Conservation (phyloP, 2,888 invertebrate genomes). For the Standfussiana lucernea region DNA sequence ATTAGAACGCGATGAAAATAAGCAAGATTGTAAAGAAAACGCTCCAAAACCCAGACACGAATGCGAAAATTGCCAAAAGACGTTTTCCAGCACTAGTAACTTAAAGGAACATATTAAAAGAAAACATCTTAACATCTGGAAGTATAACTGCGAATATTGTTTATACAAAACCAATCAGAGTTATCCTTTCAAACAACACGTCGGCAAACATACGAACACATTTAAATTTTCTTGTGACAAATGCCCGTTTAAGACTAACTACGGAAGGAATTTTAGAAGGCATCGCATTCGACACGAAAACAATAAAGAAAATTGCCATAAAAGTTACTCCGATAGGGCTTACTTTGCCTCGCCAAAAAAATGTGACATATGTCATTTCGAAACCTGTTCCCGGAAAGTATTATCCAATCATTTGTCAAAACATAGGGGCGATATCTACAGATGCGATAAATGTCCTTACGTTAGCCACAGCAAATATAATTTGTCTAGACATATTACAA, state of each 20-base stretch:
- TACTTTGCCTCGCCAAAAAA: background rate
- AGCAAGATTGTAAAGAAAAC: background rate
- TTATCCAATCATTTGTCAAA: conserved; percentile 15
- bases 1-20: background rate
- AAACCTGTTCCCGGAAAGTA: conserved; percentile 7
- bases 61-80: conserved; percentile 30
- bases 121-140: conserved; percentile 7
- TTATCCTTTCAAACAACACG: background rate
- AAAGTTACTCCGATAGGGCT: background rate
- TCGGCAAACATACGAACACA: conserved; percentile 36
- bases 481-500: conserved; percentile 19
- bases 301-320: background rate
- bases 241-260: conserved; percentile 34
- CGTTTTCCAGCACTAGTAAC: background rate
- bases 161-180: conserved; percentile 8
- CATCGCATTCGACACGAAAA: conserved; percentile 17
- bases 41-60: background rate
- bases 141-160: conserved; percentile 26
- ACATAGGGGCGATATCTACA: conserved; percentile 18
- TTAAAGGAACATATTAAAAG: background rate
- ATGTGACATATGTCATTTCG: conserved; percentile 23
- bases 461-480: conserved; percentile 29
- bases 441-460: conserved; percentile 43
- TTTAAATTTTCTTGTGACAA: conserved; percentile 17
- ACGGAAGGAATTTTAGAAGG: background rate